Evolutionary conservation across 1,140 invertebrate genomes (phyloP).

Genomic region (Periplaneta americana): DNA sequence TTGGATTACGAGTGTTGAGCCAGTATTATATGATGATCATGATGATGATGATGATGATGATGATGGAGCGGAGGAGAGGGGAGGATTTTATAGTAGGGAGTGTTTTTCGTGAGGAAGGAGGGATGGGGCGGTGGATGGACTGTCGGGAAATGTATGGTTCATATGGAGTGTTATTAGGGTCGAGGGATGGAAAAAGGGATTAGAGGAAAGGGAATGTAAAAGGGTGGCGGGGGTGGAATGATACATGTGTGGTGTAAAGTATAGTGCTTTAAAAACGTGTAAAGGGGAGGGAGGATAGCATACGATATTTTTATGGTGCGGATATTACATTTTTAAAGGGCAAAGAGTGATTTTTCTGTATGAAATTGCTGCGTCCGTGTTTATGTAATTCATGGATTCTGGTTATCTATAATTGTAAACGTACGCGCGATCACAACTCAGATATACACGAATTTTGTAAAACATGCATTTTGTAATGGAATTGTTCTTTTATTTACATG

Average conservation of each 20-base stretch:
- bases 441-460: neutral
- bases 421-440: neutral
- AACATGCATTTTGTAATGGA: no score
- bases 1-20: slow-evolving; percentile 23
- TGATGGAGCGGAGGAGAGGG: slow-evolving; percentile 16
- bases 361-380: neutral
- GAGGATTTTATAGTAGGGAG: slow-evolving; percentile 18
- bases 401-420: neutral
- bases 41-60: no score
- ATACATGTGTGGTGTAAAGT: slow-evolving; percentile 1
- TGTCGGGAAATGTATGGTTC: slow-evolving; percentile 11
- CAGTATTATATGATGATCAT: slow-evolving; percentile 18
- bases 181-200: neutral
- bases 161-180: neutral
- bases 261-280: neutral
- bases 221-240: neutral
- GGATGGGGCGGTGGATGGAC: neutral
- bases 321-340: neutral
- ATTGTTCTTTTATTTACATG: no score
- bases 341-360: neutral
- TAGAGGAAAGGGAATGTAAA: neutral
- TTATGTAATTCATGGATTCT: neutral
- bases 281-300: neutral
- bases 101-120: slow-evolving; percentile 4
- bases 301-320: neutral